phyloP scores from a whole-genome alignment of 2,888 invertebrate genomes.

The Chymomyza caudatula region DNA sequence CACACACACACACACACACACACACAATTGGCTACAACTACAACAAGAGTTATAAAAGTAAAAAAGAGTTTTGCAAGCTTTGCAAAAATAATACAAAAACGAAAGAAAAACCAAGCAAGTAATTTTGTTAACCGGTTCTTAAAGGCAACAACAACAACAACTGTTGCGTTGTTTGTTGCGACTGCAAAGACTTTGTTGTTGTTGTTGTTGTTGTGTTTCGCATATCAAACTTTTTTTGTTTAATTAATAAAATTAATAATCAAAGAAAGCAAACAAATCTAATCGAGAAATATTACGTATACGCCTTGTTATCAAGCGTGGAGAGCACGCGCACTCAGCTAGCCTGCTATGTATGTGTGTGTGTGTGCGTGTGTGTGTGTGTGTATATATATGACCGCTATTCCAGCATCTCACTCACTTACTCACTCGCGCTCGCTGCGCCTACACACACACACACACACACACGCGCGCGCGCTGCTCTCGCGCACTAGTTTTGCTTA shows the following conservation, averaged over 20 bases:
- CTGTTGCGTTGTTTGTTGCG: background rate
- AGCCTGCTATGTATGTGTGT: background rate
- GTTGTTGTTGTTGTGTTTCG: background rate
- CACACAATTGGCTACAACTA: background rate
- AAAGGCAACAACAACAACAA: constrained; percentile 11
- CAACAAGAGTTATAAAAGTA: background rate
- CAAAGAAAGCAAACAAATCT: background rate
- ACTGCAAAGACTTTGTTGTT: background rate
- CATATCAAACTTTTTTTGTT: background rate
- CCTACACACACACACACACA: constrained; percentile 11
- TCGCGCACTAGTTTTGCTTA: background rate
- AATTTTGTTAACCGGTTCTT: constrained; percentile 56
- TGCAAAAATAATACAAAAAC: constrained; percentile 30
- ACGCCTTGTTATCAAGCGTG: background rate
- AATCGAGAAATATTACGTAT: background rate
- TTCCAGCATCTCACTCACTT: background rate
- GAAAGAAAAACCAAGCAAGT: background rate
- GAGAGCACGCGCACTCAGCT: background rate
- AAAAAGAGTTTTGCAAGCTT: constrained; percentile 31
- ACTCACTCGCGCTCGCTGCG: background rate
- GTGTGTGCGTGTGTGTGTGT: background rate
- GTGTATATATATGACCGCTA: background rate
- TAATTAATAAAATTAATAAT: background rate
- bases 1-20: constrained; percentile 3
- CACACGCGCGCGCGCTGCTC: background rate